Evolutionary conservation across 1,140 invertebrate genomes (phyloP).

Genomic region (Cardiocondyla obscurior): DNA sequence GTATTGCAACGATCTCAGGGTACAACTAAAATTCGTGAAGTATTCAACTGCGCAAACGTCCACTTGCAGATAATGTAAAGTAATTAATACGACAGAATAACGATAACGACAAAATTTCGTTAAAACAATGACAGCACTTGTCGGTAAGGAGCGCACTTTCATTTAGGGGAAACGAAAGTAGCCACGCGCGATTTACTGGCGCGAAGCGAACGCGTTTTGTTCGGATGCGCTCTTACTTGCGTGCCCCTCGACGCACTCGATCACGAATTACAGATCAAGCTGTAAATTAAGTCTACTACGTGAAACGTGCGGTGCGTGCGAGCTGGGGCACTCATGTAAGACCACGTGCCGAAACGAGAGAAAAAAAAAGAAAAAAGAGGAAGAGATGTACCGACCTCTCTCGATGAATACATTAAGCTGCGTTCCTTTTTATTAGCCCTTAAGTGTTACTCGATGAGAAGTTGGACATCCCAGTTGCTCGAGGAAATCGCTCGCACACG

Average conservation of each 20-base stretch:
- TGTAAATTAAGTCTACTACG: conserved; percentile 38
- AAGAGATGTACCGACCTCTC: conserved; percentile 41
- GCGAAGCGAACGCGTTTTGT: conserved; percentile 75
- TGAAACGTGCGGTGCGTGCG: conserved; percentile 65
- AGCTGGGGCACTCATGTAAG: conserved; percentile 81
- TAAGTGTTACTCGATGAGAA: conserved; percentile 57
- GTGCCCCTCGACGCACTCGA: conserved; percentile 80
- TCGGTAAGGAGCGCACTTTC: not conserved
- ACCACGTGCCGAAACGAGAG: conserved; percentile 75
- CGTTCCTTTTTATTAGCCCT: conserved; percentile 23
- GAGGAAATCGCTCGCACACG: conserved; percentile 24
- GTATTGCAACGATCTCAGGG: not conserved
- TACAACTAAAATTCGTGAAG: not conserved
- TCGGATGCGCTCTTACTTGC: conserved; percentile 83
- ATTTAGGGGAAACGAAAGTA: not conserved
- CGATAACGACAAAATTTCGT: conserved; percentile 28
- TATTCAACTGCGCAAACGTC: not conserved
- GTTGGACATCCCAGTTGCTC: conserved; percentile 7
- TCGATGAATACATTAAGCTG: conserved; percentile 60
- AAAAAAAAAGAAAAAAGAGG: not conserved
- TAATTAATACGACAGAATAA: not conserved
- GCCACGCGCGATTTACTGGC: conserved; percentile 58
- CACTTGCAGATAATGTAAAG: conserved; percentile 27
- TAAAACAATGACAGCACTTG: not conserved
- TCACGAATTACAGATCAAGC: conserved; percentile 43